A percentile compares a stretch with the other conserved stretches of the same genome.
Conservation (phyloP, 2,113 vertebrate genomes). For the Rattus norvegicus region GRCr8 NC_086022.1:44908001-44908500, state of each 20-base stretch:
- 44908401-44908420: background rate
- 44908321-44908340: background rate
- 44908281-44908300: background rate
- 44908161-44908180: background rate
- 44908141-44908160: background rate
- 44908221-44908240: background rate
- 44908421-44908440: background rate
- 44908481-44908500: background rate
- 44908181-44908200: background rate
- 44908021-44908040: background rate
- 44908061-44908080: background rate
- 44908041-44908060: background rate
- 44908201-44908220: background rate
- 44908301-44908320: background rate
- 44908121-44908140: background rate
- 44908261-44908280: background rate
- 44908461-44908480: background rate
- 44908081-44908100: background rate
- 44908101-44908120: constrained; percentile 22
- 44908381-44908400: background rate
- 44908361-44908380: background rate
- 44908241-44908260: background rate
- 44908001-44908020: background rate
- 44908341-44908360: background rate
- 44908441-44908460: background rate